These are phyloP conservation scores for Spheniscus humboldti DNA, from an alignment of 2,797 vertebrate genomes.

Conservation along the genomic window DNA sequence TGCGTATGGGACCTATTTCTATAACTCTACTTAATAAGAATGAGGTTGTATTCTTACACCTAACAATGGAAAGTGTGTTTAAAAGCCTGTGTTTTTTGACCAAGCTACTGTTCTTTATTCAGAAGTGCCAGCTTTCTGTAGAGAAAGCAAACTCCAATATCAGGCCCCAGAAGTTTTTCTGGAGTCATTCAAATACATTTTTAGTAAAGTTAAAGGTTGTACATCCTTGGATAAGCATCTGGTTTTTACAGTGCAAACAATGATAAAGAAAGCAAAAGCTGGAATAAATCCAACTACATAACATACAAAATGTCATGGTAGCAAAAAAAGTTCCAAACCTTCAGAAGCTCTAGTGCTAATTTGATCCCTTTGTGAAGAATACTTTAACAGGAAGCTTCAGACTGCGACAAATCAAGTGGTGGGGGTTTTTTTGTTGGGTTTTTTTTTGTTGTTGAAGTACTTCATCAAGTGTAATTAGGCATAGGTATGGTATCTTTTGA, in stretches of 20 bases:
- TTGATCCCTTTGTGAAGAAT: not conserved
- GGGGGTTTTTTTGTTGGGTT: too few species aligned
- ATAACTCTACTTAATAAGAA: not conserved
- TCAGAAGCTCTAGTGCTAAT: not conserved
- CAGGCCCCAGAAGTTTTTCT: not conserved
- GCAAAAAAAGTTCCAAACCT: not conserved
- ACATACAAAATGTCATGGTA: slow-evolving; percentile 1
- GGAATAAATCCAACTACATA: slow-evolving; percentile 2
- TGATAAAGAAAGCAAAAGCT: slow-evolving; percentile 17
- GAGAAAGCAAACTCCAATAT: not conserved
- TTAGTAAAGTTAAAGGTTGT: not conserved
- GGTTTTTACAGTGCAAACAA: slow-evolving; percentile 31
- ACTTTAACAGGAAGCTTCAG: not conserved
- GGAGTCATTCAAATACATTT: not conserved
- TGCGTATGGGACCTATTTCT: not conserved
- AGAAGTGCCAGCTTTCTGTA: not conserved
- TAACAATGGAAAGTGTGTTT: not conserved
- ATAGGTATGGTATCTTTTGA: not conserved
- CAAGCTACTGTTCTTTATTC: not conserved
- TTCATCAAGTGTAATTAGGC: not conserved
- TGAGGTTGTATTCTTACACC: not conserved
- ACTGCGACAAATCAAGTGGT: not conserved
- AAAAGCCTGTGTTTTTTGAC: not conserved
- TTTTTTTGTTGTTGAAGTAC: not conserved
- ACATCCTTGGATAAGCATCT: slow-evolving; percentile 1